Percentiles rank a stretch among this genome's conserved stretches.
These are phyloP conservation scores for Therioaphis trifolii DNA, from an alignment of 2,888 invertebrate genomes.

Conservation along the genomic window DNA sequence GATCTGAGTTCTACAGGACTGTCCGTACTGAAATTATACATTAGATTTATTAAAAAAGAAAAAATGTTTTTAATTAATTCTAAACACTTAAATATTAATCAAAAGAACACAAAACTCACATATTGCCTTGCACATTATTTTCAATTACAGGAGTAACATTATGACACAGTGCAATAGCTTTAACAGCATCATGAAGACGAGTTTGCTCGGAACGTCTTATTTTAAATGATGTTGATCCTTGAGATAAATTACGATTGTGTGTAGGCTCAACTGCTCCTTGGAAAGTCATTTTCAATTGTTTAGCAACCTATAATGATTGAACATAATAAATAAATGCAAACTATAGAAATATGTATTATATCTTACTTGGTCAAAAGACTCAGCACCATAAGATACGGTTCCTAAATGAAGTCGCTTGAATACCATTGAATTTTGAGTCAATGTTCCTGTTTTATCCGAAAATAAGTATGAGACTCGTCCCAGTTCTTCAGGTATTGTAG, in stretches of 20 bases:
- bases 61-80: too few species aligned
- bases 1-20: slow-evolving; percentile 69
- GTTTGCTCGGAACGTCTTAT: slow-evolving; percentile 78
- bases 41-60: background rate
- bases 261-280: slow-evolving; percentile 56
- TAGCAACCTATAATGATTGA: slow-evolving; percentile 32
- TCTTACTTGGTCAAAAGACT: slow-evolving; percentile 83
- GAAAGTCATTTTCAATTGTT: slow-evolving; percentile 56
- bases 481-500: slow-evolving; percentile 98
- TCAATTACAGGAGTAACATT: slow-evolving; percentile 99
- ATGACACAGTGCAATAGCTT: slow-evolving; percentile 96
- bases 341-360: background rate
- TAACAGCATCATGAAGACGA: slow-evolving; percentile 88
- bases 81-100: background rate
- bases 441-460: slow-evolving; percentile 97
- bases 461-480: slow-evolving; percentile 96
- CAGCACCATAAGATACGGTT: slow-evolving; percentile 88
- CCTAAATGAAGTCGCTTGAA: slow-evolving; percentile 95
- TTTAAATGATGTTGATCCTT: slow-evolving; percentile 67
- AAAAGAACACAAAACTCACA: slow-evolving; percentile 24
- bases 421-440: slow-evolving; percentile 99
- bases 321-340: background rate
- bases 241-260: slow-evolving; percentile 60
- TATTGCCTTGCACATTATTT: slow-evolving; percentile 64
- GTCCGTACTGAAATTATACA: slow-evolving; percentile 56